Evolutionary conservation across 2,797 vertebrate species (phyloP), one percentile per base, ranked within the genome.

Genomic region (Amblyopsis hoosieri): DNA sequence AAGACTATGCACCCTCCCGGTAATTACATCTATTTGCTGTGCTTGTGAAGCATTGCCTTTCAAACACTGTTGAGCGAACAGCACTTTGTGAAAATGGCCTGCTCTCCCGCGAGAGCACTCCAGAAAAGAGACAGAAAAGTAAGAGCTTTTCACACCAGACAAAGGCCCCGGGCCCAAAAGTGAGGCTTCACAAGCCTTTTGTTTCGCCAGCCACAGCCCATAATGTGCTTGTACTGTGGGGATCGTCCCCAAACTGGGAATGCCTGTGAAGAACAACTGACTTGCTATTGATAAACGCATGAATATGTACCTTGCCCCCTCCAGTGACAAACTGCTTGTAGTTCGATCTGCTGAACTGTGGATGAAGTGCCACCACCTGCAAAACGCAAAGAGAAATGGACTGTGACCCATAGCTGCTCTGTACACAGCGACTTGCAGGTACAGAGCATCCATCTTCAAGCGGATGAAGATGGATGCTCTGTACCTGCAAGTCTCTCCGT

Each of bases 311-410:
- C 95, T 98, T 99, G 90, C 95, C 98, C 45, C 97, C 96, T 62
- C 97, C 98, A 0, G 97, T 98, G 84, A 99, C 96, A 93, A 99
- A 99, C 76, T 99, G 97, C 85, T 98, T 99, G 91, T 93, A 95
- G 90, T 95, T 97, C 11, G 96, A 96, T 87, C 90, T 94, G 88
- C 94, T 92, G 72, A 97, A 99, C 61, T 96, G 94, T 66, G 98
- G 98, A 71, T 99, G 95, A 73, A 99, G 89, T 1, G 96, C 96
- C 76, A 99, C 90, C 69, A 93, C 92, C 93, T 94, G 74, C 13
- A 67, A 62, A 60, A 64, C 31, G 62, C 3, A 74, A 17, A 48
- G 2, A 1, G 33, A 64, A n/a, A 49, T 61, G 15, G 47, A 3
- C 11, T 19, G 23, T 37, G 33, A 37, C 33, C 4, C 5, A 37